Percentiles rank a stretch among this genome's conserved stretches.
Conservation (phyloP, 2,113 vertebrate genomes). For the Tachysurus vachellii region DNA sequence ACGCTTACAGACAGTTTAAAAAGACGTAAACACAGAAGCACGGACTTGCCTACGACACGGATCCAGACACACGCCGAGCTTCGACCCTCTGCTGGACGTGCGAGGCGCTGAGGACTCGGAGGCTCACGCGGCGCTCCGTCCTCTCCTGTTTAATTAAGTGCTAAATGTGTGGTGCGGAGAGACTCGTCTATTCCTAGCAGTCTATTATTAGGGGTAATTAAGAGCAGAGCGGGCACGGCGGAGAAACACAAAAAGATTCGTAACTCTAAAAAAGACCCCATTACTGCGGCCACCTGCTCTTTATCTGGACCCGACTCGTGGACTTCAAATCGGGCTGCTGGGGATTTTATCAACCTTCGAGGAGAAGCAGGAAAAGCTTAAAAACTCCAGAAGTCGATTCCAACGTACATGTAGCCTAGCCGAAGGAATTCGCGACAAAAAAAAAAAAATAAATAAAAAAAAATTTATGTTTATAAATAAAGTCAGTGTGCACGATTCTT, state of each 20-base stretch:
- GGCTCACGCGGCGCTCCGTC: conserved; percentile 5
- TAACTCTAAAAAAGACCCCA: neutral
- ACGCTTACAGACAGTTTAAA: neutral
- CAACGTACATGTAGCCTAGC: neutral
- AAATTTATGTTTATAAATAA: too few species aligned
- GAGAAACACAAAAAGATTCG: neutral
- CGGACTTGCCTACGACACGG: neutral
- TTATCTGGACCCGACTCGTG: neutral
- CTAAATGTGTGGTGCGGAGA: conserved; percentile 46
- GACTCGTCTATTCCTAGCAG: conserved; percentile 48
- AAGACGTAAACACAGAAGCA: neutral
- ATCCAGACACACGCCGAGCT: conserved; percentile 1
- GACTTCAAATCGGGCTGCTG: neutral
- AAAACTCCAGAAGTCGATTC: neutral
- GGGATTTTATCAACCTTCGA: neutral
- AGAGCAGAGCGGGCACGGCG: neutral
- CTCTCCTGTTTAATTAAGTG: conserved; percentile 49
- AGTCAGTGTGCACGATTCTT: too few species aligned
- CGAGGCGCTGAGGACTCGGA: neutral
- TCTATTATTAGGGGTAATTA: conserved; percentile 57
- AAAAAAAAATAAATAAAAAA: too few species aligned
- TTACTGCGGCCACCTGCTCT: neutral
- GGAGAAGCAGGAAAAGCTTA: neutral
- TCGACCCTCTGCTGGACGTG: conserved; percentile 39
- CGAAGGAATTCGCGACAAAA: too few species aligned